A percentile compares a stretch with the other conserved stretches of the same genome.
Conservation (phyloP, 2,888 invertebrate species). For the Parnassius orleans region DNA sequence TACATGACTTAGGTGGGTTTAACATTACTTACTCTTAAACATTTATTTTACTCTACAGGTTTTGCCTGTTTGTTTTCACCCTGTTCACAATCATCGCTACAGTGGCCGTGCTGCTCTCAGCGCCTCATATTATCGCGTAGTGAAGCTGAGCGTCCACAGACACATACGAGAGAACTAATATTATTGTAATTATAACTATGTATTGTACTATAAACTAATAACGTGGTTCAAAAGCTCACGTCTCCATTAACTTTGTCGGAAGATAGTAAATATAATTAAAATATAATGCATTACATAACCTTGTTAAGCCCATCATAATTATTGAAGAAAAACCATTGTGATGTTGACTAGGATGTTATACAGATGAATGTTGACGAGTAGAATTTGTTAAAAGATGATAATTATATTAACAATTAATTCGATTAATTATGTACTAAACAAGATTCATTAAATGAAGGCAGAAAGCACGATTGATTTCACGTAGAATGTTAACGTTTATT, state of each 20-base stretch:
- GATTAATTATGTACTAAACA: conserved; percentile 37
- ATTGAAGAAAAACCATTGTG: conserved; percentile 74
- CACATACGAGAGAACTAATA: conserved; percentile 69
- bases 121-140: conserved; percentile 97
- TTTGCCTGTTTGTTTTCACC: conserved; percentile 97
- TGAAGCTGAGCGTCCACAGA: conserved; percentile 57
- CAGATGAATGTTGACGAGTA: conserved; percentile 68
- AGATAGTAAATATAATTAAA: conserved; percentile 62
- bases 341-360: conserved; percentile 72
- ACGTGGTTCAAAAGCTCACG: conserved; percentile 78
- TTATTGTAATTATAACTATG: conserved; percentile 52
- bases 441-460: background rate
- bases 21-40: too few relatives aligned
- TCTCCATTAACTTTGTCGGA: conserved; percentile 60
- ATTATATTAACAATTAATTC: conserved; percentile 23
- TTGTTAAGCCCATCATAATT: conserved; percentile 64
- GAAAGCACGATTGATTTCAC: conserved; percentile 1
- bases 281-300: conserved; percentile 50
- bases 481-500: background rate
- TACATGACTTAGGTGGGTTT: too few relatives aligned
- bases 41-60: conserved; percentile 74
- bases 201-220: conserved; percentile 47
- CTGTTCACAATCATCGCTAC: conserved; percentile 73
- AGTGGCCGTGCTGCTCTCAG: conserved; percentile 93
- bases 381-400: conserved; percentile 60